Percentiles rank a stretch among this genome's conserved stretches.
Conservation (phyloP, 2,888 invertebrate species). For the Thymelicus acteon region DNA sequence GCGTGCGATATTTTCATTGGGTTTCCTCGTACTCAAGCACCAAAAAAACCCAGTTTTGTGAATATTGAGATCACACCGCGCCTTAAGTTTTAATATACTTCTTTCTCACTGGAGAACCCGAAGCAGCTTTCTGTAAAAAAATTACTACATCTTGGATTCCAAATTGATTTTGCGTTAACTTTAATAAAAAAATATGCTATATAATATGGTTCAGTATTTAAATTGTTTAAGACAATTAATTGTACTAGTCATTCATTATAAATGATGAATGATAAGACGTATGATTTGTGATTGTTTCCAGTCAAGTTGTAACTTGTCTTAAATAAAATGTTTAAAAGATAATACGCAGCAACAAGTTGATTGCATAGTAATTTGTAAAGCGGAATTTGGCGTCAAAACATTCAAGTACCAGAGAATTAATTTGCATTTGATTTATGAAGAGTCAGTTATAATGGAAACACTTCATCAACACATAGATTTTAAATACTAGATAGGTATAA, state of each 20-base stretch:
- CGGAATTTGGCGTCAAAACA: slow-evolving; percentile 38
- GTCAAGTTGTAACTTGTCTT: slow-evolving; percentile 5
- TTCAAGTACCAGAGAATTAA: slow-evolving; percentile 29
- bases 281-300: slow-evolving; percentile 5
- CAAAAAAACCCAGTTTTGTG: too few relatives aligned
- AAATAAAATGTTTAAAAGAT: slow-evolving; percentile 29
- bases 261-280: not conserved
- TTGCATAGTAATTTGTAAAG: slow-evolving; percentile 36
- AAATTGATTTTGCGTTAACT: too few relatives aligned
- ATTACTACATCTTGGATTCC: too few relatives aligned
- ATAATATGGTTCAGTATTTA: not conserved
- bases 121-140: too few relatives aligned
- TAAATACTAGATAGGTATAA: not conserved
- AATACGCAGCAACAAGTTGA: slow-evolving; percentile 33
- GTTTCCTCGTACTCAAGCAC: too few relatives aligned
- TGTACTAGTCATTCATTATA: not conserved
- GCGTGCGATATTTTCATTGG: too few relatives aligned
- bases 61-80: too few relatives aligned
- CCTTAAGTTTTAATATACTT: too few relatives aligned
- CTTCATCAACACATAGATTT: not conserved
- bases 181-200: too few relatives aligned
- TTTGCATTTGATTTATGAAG: slow-evolving; percentile 34
- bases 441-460: slow-evolving; percentile 25
- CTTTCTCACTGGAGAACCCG: too few relatives aligned
- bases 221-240: not conserved